These are phyloP conservation scores for Sipha maydis DNA, from an alignment of 2,888 invertebrate genomes.

Conservation along the genomic window DNA sequence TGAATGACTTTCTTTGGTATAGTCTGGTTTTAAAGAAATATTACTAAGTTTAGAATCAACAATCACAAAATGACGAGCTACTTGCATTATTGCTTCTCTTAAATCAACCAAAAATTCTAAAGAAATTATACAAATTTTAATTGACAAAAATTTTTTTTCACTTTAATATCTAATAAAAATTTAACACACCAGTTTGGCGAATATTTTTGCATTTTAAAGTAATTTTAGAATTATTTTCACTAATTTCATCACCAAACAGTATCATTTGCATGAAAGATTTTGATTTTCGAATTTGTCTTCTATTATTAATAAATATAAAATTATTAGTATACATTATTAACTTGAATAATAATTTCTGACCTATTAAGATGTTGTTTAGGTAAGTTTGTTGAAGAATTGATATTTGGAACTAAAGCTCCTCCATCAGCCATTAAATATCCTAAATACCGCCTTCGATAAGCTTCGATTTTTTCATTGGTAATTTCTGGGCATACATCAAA, in stretches of 20 bases:
- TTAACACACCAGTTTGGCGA: constrained; percentile 79
- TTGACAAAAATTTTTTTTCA: neutral
- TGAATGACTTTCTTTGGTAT: constrained; percentile 93
- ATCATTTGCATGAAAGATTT: constrained; percentile 91
- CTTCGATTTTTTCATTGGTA: constrained; percentile 86
- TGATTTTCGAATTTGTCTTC: constrained; percentile 88
- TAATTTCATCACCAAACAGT: constrained; percentile 83
- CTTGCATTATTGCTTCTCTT: constrained; percentile 92
- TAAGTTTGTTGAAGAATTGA: constrained; percentile 87
- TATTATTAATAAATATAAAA: constrained; percentile 65
- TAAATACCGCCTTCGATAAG: constrained; percentile 88
- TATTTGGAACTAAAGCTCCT: constrained; percentile 91
- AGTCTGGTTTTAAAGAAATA: constrained; percentile 87
- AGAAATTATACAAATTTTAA: constrained; percentile 62
- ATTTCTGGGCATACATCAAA: constrained; percentile 83
- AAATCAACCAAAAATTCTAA: constrained; percentile 94
- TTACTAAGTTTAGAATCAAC: constrained; percentile 88
- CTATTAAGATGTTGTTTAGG: constrained; percentile 91
- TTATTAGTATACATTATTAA: neutral
- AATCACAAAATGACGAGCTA: constrained; percentile 93
- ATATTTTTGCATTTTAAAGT: constrained; percentile 91
- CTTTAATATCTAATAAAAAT: neutral
- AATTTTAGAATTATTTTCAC: constrained; percentile 75
- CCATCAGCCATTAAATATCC: constrained; percentile 98
- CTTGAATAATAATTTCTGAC: constrained; percentile 67